A percentile compares a stretch with the other conserved stretches of the same genome.
Evolutionary conservation across 1,140 invertebrate species (phyloP).

Genomic region (Cryptotermes secundus): DNA sequence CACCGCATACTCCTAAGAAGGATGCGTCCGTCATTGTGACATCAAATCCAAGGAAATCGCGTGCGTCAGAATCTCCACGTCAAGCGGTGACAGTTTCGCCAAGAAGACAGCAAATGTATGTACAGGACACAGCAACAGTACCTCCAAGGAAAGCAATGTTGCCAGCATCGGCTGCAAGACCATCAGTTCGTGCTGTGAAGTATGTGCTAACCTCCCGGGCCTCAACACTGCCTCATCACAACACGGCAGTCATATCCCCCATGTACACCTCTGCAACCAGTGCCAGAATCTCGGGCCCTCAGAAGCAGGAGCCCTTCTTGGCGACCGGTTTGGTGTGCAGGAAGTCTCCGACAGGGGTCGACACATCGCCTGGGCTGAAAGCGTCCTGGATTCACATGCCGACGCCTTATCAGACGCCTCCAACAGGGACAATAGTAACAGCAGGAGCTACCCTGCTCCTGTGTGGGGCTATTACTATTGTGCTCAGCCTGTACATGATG

Average conservation of each 20-base stretch:
- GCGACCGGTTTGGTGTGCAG: too few species aligned
- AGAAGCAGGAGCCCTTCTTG: background rate
- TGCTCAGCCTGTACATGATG: constrained; percentile 23
- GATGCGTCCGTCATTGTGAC: background rate
- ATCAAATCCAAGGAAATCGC: background rate
- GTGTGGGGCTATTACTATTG: background rate
- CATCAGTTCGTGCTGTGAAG: background rate
- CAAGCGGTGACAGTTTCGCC: background rate
- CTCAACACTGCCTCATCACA: background rate
- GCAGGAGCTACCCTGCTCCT: background rate
- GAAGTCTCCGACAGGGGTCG: background rate
- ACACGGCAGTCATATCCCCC: background rate
- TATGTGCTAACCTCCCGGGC: background rate
- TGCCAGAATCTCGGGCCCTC: background rate
- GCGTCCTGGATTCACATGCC: constrained; percentile 24
- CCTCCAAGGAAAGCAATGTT: background rate
- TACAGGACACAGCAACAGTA: background rate
- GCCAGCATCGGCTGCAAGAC: background rate
- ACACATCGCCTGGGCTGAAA: constrained; percentile 6
- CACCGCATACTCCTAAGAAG: background rate
- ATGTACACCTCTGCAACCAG: background rate
- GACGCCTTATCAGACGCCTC: constrained; percentile 16
- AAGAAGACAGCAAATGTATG: background rate
- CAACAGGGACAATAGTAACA: background rate
- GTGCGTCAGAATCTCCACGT: background rate